These are phyloP conservation scores for Corythoichthys haematopterus DNA, from an alignment of 2,113 vertebrate genomes.

Conservation along the genomic window DNA sequence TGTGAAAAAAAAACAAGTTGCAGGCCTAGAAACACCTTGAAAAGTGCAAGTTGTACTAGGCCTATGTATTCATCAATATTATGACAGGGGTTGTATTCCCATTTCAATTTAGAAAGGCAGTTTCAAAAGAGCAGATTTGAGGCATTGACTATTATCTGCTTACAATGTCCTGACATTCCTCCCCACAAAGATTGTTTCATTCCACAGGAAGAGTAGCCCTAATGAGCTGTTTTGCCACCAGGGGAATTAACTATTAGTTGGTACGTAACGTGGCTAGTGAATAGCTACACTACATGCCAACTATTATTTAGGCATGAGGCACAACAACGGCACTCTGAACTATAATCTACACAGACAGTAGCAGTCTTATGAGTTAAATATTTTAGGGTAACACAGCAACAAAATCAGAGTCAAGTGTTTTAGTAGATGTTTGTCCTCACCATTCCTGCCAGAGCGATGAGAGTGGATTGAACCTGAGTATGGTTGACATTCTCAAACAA, in stretches of 20 bases:
- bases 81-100: not conserved
- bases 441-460: constrained; percentile 87
- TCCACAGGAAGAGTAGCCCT: not conserved
- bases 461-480: constrained; percentile 89
- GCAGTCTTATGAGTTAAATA: not conserved
- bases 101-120: not conserved
- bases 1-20: no score
- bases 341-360: not conserved
- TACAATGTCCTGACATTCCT: not conserved
- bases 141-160: not conserved
- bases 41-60: no score
- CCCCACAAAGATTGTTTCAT: not conserved
- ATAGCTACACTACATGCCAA: not conserved
- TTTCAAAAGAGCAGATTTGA: not conserved
- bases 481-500: constrained; percentile 91
- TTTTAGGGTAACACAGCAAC: not conserved
- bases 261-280: not conserved
- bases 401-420: not conserved
- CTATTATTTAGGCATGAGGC: not conserved
- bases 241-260: not conserved
- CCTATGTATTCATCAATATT: no score
- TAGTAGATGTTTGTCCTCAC: constrained; percentile 63
- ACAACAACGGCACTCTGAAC: not conserved
- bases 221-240: constrained; percentile 1
- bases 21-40: no score